Percentiles rank a stretch among this genome's conserved stretches.
These are phyloP conservation scores for Halocynthia aurantium DNA, from an alignment of 23 tunicate species.

Conservation along the genomic window DNA sequence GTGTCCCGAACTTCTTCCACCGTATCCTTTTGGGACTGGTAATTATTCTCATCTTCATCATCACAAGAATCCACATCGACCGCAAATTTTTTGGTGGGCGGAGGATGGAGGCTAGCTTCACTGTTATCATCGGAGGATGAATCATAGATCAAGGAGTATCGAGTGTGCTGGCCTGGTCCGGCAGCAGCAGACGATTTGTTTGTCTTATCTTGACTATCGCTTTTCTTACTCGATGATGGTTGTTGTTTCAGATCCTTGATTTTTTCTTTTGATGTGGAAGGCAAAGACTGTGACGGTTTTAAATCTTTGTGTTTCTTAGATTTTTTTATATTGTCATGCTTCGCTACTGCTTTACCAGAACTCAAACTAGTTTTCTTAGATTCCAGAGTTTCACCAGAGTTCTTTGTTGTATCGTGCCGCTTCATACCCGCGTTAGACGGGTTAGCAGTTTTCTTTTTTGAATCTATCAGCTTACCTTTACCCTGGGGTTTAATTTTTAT, in stretches of 20 bases:
- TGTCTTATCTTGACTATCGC: neutral
- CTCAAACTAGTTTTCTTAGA: too few species aligned
- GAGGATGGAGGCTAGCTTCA: neutral
- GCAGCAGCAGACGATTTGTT: neutral
- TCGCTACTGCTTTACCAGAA: too few species aligned
- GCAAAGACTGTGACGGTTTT: neutral
- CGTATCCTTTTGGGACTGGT: neutral
- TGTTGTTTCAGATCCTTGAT: neutral
- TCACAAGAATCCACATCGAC: neutral
- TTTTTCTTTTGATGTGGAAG: conserved; percentile 1
- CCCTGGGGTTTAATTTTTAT: neutral
- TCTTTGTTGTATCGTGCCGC: too few species aligned
- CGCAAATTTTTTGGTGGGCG: neutral
- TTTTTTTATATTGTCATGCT: neutral
- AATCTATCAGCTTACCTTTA: neutral
- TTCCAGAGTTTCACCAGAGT: too few species aligned
- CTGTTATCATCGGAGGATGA: neutral
- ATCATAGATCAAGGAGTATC: conserved; percentile 9
- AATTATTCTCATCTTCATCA: neutral
- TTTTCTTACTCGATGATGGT: neutral
- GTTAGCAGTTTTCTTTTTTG: too few species aligned
- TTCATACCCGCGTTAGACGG: too few species aligned
- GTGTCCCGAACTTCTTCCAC: neutral
- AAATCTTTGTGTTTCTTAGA: neutral
- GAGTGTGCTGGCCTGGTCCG: neutral